Conservation (phyloP, 2,797 vertebrate species). For the Bufotes viridis region DNA sequence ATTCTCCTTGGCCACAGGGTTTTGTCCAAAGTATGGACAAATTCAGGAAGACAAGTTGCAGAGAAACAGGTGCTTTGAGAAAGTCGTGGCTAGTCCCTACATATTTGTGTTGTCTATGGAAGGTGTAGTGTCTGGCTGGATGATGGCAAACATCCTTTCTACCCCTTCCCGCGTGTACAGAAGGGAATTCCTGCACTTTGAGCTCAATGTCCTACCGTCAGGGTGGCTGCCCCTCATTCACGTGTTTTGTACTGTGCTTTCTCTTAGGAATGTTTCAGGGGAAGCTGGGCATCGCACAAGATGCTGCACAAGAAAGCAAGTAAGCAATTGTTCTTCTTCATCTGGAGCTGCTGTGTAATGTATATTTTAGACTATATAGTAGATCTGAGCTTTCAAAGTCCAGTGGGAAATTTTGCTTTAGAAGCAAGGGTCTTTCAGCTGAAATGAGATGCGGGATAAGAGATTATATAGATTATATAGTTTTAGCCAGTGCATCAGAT, state of each 20-base stretch:
- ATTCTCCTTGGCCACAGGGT: too few species aligned
- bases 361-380: neutral
- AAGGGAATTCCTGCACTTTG: neutral
- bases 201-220: neutral
- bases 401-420: neutral
- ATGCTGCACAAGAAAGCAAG: constrained; percentile 99
- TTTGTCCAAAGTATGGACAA: too few species aligned
- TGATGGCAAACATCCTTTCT: too few species aligned
- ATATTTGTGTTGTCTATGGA: too few species aligned
- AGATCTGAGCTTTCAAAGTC: neutral
- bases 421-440: constrained; percentile 6
- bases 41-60: too few species aligned
- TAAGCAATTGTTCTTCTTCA: constrained; percentile 74
- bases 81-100: too few species aligned
- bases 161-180: too few species aligned
- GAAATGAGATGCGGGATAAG: constrained; percentile 39
- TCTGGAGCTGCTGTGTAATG: too few species aligned
- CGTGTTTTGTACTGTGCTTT: neutral
- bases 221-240: neutral
- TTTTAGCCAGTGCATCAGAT: constrained; percentile 14
- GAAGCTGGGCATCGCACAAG: constrained; percentile 97
- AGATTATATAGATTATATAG: neutral
- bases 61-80: too few species aligned
- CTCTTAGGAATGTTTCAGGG: constrained; percentile 96
- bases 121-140: too few species aligned